Percentiles rank a stretch among this genome's conserved stretches.
Evolutionary conservation across 2,888 invertebrate species (phyloP).

Genomic region (Mellilla xanthometata): DNA sequence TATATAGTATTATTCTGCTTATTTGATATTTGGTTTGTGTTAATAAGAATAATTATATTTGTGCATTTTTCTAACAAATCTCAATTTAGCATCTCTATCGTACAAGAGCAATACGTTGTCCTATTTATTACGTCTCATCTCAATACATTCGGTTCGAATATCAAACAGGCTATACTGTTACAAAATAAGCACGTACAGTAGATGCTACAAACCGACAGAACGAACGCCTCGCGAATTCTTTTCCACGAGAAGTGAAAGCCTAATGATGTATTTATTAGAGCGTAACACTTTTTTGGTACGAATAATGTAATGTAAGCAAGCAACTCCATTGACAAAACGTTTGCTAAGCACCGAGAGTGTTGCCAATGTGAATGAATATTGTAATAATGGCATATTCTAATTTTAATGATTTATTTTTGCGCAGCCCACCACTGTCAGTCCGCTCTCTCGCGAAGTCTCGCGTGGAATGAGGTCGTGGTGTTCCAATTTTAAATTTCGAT

Average conservation of each 20-base stretch:
- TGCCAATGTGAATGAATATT: slow-evolving; percentile 37
- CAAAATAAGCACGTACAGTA: slow-evolving; percentile 41
- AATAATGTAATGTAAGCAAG: slow-evolving; percentile 23
- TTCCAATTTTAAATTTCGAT: slow-evolving; percentile 76
- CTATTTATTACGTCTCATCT: slow-evolving; percentile 9
- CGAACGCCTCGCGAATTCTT: slow-evolving; percentile 53
- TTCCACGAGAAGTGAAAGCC: slow-evolving; percentile 69
- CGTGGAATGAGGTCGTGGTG: slow-evolving; percentile 70
- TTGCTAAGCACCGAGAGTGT: slow-evolving; percentile 19
- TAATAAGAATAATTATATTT: no score
- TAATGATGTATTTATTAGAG: slow-evolving; percentile 68
- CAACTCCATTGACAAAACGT: slow-evolving; percentile 45
- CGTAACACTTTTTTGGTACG: slow-evolving; percentile 49
- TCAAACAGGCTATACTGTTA: slow-evolving; percentile 36
- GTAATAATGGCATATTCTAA: slow-evolving; percentile 40
- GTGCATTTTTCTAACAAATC: no score
- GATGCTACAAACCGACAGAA: slow-evolving; percentile 29
- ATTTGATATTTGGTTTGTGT: no score
- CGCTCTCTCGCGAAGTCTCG: slow-evolving; percentile 60
- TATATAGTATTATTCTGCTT: no score
- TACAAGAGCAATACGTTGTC: no score
- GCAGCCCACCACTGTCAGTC: slow-evolving; percentile 44
- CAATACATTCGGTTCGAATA: slow-evolving; percentile 16
- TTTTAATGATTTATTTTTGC: slow-evolving; percentile 66
- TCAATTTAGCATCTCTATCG: no score